Evolutionary conservation across 1,140 invertebrate species (phyloP), one percentile per base, ranked within the genome.

Genomic region (Orchestia grillus): DNA sequence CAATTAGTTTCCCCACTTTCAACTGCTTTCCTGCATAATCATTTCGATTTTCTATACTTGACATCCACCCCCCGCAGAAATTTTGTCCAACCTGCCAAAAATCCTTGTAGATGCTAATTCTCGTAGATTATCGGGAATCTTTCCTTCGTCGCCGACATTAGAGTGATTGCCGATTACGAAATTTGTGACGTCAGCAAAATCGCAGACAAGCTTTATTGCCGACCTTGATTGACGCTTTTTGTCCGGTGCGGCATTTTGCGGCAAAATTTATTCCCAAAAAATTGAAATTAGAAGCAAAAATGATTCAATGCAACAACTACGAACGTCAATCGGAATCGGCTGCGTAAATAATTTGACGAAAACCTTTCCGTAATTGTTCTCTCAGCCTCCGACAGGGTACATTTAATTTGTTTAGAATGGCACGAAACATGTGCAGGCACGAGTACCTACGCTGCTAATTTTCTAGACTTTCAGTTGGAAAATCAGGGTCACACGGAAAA

Each of bases 161-260:
- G 44, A 94, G 92, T 94, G 92, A 94, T 94, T 94, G 44, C 92
- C 92, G 92, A 94, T 94, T 94, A 94, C 44, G 43, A 94, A 45
- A 44, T 44, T 94, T 44, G 47, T 94, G 92, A 94, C 92, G 92
- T 94, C 92, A 40, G 44, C 92, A 94, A 94, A 94, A 94, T 94
- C 44, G 45, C 44, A 6, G 92, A 94, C 92, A 94, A 47, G 92
- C 92, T 94, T 45, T 94, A 94, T 47, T 45, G 44, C 40, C 92
- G 43, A 40, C 92, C 23, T 94, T 94, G 92, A 94, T 94, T 94
- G 92, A 47, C 88, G 88, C 88, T 42, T 44, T 77, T 77, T 77
- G 11, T 77, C 62, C 11, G 62, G 62, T 77, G 62, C 36, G 62
- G 62, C 62, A 77, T 77, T 77, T 77, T 77, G 62, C 62, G 62